A percentile compares a stretch with the other conserved stretches of the same genome.
Evolutionary conservation across 1,140 invertebrate species (phyloP).

Genomic region (Leptinotarsa texana): DNA sequence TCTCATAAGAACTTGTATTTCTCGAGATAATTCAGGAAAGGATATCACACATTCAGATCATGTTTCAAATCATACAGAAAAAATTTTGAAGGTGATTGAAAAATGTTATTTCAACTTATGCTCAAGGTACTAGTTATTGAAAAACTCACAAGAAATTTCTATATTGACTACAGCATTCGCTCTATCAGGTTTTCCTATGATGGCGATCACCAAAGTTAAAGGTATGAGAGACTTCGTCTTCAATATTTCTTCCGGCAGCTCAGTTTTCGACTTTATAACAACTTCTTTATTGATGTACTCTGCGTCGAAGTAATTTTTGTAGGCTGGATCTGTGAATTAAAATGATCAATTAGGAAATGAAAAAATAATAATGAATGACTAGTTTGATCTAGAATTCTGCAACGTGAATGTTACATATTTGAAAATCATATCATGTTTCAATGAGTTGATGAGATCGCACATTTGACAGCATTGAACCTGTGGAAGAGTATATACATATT

Average conservation of each 20-base stretch:
- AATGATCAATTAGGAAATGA: neutral
- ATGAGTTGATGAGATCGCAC: neutral
- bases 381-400: too few relatives aligned
- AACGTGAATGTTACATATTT: neutral
- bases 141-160: slow-evolving; percentile 17
- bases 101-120: too few relatives aligned
- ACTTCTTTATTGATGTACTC: slow-evolving; percentile 9
- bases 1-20: too few relatives aligned
- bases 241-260: slow-evolving; percentile 25
- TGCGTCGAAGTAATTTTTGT: slow-evolving; percentile 18
- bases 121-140: too few relatives aligned
- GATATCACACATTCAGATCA: neutral
- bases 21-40: neutral
- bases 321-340: neutral
- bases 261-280: neutral
- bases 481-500: neutral
- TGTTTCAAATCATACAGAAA: too few relatives aligned
- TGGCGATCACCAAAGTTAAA: slow-evolving; percentile 27
- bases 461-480: neutral
- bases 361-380: neutral
- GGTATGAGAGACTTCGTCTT: slow-evolving; percentile 17
- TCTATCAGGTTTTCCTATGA: slow-evolving; percentile 20
- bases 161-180: slow-evolving; percentile 27
- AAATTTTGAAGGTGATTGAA: too few relatives aligned
- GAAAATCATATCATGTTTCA: neutral